A percentile compares a stretch with the other conserved stretches of the same genome.
phyloP scores from a whole-genome alignment of 2,797 vertebrate species.

The Syngnathus rostellatus region DNA sequence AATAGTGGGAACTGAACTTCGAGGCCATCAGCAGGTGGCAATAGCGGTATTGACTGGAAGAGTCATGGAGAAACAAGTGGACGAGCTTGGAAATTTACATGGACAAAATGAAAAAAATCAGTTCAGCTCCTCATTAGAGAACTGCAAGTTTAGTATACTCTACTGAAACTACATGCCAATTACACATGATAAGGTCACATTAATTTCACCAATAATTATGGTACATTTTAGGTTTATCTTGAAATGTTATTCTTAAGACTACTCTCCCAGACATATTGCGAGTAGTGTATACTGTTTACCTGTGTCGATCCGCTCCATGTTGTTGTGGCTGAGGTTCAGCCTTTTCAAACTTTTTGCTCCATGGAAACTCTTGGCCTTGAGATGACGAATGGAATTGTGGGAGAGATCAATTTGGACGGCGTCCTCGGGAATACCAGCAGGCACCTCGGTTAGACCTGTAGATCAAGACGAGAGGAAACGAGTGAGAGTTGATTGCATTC shows the following conservation, averaged over 20 bases:
- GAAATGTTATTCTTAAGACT: background rate
- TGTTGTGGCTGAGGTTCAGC: slow-evolving; percentile 80
- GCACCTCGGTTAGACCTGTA: slow-evolving; percentile 71
- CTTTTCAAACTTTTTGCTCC: slow-evolving; percentile 73
- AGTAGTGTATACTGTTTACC: slow-evolving; percentile 55
- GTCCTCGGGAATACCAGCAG: slow-evolving; percentile 77
- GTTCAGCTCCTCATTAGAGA: too few relatives aligned
- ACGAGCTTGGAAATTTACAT: too few relatives aligned
- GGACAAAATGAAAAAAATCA: too few relatives aligned
- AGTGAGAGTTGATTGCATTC: background rate
- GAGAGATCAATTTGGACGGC: slow-evolving; percentile 81
- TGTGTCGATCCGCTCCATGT: slow-evolving; percentile 75
- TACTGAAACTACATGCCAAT: too few relatives aligned
- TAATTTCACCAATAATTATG: too few relatives aligned
- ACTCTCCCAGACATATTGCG: slow-evolving; percentile 8
- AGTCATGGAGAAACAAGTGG: too few relatives aligned
- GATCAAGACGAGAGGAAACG: background rate
- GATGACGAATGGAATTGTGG: slow-evolving; percentile 77
- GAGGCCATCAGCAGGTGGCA: too few relatives aligned
- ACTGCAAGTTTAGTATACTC: too few relatives aligned
- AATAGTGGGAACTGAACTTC: too few relatives aligned
- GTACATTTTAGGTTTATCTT: too few relatives aligned
- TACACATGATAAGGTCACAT: too few relatives aligned
- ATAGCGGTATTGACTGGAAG: too few relatives aligned
- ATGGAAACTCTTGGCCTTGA: slow-evolving; percentile 78